Base-by-base conservation (phyloP, 2,797 vertebrate genomes). In the Cuculus canorus region DNA sequence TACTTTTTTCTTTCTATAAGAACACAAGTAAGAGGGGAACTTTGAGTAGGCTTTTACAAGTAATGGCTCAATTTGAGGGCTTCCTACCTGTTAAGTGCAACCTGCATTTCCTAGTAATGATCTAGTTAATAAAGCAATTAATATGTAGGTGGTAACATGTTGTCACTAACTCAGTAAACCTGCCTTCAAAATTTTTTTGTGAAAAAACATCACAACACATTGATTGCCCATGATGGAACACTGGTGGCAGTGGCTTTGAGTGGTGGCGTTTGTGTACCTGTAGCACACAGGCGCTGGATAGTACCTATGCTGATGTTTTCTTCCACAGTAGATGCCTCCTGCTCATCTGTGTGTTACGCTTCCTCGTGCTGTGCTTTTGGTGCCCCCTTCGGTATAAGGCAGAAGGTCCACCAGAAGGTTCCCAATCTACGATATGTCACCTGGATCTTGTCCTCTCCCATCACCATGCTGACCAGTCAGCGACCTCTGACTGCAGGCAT, bases 401-500 rank as follows among this genome's bases (percentile, higher is more conserved):
- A 63, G 50, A 60, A 87, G 21, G 61, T 60, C 53, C 66, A 56
- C 39, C 70, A 87, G 39, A 35, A 66, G 7, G 21, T 71, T 59
- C 61, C 69, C 75, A 81, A 47, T 33, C n/a, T 9, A 11, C 53
- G 1, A 22, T 22, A 52, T 75, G 59, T 69, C 80, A 24, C 50
- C 47, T 41, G 32, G 7, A 39, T 78, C 53, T 50, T 78, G 2
- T 65, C 43, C 13, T 4, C 60, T 93, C 65, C 88, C 56, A 64
- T 43, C 61, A 35, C 63, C 1, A 0, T 4, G 6, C 72, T 93
- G 93, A 78, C 65, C 68, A 72, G 22, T 52, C 77, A 56, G 94
- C 90, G 93, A 11, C 70, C 82, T 82, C 80, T 96, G 93, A 30
- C 56, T 86, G n/a, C 54, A 81, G 75, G 84, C 78, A n/a, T 4